Conservation (phyloP, 2,113 vertebrate species). For the Hydrochoerus hydrochaeris region DNA sequence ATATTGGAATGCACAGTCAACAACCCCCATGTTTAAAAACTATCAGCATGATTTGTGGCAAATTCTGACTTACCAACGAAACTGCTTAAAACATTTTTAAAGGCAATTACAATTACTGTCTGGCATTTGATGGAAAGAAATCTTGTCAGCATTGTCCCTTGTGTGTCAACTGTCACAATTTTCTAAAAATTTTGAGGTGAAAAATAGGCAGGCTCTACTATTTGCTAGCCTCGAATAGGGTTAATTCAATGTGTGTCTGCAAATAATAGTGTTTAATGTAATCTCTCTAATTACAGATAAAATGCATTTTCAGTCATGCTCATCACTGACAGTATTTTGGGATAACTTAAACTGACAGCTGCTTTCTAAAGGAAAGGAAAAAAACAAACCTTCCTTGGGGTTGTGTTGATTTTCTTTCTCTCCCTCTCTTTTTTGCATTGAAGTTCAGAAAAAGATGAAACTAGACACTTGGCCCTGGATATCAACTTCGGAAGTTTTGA, state of each 20-base stretch:
- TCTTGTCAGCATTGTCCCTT: slow-evolving; percentile 80
- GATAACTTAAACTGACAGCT: slow-evolving; percentile 84
- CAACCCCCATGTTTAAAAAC: slow-evolving; percentile 80
- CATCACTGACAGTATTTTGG: slow-evolving; percentile 80
- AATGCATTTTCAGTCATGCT: slow-evolving; percentile 82
- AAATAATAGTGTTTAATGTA: slow-evolving; percentile 86
- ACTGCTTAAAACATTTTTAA: slow-evolving; percentile 82
- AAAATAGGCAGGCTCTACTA: slow-evolving; percentile 82
- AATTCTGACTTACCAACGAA: slow-evolving; percentile 81
- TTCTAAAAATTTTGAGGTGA: slow-evolving; percentile 81
- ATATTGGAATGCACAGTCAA: slow-evolving; percentile 80
- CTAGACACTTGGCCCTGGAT: slow-evolving; percentile 20
- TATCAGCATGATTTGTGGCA: slow-evolving; percentile 78
- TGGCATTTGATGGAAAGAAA: slow-evolving; percentile 81
- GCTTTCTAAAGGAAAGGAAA: slow-evolving; percentile 77
- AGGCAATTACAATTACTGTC: slow-evolving; percentile 84
- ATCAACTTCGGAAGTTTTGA: slow-evolving; percentile 49
- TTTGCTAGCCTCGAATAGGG: slow-evolving; percentile 83
- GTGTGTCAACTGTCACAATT: slow-evolving; percentile 84
- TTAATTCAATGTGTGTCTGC: slow-evolving; percentile 85
- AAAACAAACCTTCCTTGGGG: slow-evolving; percentile 74
- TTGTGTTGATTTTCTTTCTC: slow-evolving; percentile 64
- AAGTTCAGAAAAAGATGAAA: slow-evolving; percentile 71
- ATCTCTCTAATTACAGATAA: slow-evolving; percentile 85
- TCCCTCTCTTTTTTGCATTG: not conserved